Percentiles rank a stretch among this genome's conserved stretches.
These are phyloP conservation scores for Macrostomum cliftonense DNA, from an alignment of 2,888 invertebrate species.

Conservation along the genomic window DNA sequence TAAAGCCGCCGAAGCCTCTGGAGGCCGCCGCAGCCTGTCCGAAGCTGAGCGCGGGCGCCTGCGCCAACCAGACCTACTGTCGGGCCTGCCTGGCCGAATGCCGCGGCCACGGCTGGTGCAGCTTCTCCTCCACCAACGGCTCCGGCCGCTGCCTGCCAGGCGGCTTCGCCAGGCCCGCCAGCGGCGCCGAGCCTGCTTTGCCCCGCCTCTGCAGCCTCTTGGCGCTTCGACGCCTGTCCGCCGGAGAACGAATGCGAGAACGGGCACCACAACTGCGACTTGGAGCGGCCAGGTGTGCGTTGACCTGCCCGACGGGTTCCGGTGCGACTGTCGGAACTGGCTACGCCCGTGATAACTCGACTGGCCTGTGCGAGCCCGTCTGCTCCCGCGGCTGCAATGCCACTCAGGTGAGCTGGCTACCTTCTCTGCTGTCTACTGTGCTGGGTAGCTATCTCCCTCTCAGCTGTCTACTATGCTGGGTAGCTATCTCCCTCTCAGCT, in stretches of 20 bases:
- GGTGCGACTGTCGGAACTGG: conserved; percentile 53
- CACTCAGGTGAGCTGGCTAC: conserved; percentile 9
- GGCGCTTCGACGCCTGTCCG: conserved; percentile 75
- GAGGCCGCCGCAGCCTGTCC: too few relatives aligned
- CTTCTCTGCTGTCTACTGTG: too few relatives aligned
- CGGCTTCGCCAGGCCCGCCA: conserved; percentile 46
- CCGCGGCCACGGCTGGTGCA: conserved; percentile 84
- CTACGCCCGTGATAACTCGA: conserved; percentile 17
- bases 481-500: too few relatives aligned
- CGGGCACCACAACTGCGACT: conserved; percentile 69
- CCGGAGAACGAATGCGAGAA: conserved; percentile 79
- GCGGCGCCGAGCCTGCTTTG: too few relatives aligned
- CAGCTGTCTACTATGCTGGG: too few relatives aligned
- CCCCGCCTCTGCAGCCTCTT: conserved; percentile 37
- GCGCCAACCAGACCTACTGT: background rate
- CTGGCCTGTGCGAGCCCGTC: conserved; percentile 26
- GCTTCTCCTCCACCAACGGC: conserved; percentile 42
- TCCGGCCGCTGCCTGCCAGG: conserved; percentile 69
- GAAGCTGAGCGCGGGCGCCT: background rate
- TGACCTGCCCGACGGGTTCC: conserved; percentile 54
- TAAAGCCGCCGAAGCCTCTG: too few relatives aligned
- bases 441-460: too few relatives aligned
- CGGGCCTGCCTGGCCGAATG: conserved; percentile 57
- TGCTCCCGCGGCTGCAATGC: conserved; percentile 33
- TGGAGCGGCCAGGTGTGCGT: conserved; percentile 65